Base-by-base conservation (phyloP, 2,113 vertebrate species). In the Chaenocephalus aceratus region DNA sequence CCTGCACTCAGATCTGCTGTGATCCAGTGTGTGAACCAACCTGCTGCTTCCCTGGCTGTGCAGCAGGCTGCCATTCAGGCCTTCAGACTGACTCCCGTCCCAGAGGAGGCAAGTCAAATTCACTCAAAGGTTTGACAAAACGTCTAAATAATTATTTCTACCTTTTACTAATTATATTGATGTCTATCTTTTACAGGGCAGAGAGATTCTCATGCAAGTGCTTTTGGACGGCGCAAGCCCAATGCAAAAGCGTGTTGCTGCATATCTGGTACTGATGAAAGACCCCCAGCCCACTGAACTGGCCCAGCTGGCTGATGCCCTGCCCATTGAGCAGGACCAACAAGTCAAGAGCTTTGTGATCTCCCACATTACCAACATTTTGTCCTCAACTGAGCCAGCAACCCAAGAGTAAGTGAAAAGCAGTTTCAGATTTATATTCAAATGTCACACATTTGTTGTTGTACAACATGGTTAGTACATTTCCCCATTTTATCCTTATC, bases 1-100 rank as follows among this genome's bases (percentile, higher is more conserved):
- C 95, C 96, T 48, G 89, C 36, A 21, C 89, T 98, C 74, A 97
- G 92, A 77, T 88, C 93, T 26, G 87, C 91, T 3, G 82, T 99
- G 34, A 93, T 96, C 78, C 91, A 91, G 10, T 99, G 98, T 69
- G 87, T 97, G 74, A 92, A 92, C 89, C 95, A 94, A 18, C 86
- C 92, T 62, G 89, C 82, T 21, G 91, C 96, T 48, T 94, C 96
- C 0, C 76, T 77, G 14, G 78, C 90, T 9, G 94, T 98, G 74
- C 97, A 99, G 91, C 97, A 97, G 88, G 96, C 97, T 85, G 97
- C 97, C 53, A 95, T 99, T 88, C 97, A 98, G 88, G 96, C 95
- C 41, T 96, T 96, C 84, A 95, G 97, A 81, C 96, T 95, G 92
- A 96, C 96, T 86, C 67, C 92, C n/a, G 15, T 96, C 53, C 94